These are phyloP conservation scores for Rhogogaster chlorosoma DNA, from an alignment of 2,888 invertebrate species.

Conservation along the genomic window DNA sequence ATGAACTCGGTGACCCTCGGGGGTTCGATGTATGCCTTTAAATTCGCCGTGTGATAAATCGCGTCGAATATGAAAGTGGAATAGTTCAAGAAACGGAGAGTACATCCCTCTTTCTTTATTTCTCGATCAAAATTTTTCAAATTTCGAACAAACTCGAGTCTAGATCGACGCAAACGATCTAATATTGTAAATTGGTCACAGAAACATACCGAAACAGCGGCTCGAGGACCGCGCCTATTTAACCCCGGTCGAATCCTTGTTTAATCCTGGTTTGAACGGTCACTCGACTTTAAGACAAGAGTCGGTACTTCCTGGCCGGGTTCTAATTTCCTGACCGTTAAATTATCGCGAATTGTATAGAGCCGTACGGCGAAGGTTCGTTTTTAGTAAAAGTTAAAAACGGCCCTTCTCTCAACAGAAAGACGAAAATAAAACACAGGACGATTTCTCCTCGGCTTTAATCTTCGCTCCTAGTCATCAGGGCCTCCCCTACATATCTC, in stretches of 20 bases:
- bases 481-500: neutral
- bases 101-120: neutral
- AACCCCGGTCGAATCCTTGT: neutral
- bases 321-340: neutral
- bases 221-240: neutral
- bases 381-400: neutral
- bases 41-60: neutral
- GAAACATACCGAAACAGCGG: neutral
- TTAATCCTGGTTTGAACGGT: neutral
- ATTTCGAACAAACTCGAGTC: neutral
- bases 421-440: neutral
- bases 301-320: neutral
- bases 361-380: neutral
- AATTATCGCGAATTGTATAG: neutral
- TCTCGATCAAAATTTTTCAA: neutral
- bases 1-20: neutral
- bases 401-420: neutral
- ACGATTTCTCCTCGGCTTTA: neutral
- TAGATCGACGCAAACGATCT: neutral
- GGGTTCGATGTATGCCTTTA: neutral
- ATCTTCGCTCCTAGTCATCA: neutral
- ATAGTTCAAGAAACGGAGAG: no score
- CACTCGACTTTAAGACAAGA: neutral
- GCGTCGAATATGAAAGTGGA: neutral
- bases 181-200: neutral